Percentiles rank a stretch among this genome's conserved stretches.
These are phyloP conservation scores for Heteromurus nitidus DNA, from an alignment of 2,888 invertebrate species.

Conservation along the genomic window DNA sequence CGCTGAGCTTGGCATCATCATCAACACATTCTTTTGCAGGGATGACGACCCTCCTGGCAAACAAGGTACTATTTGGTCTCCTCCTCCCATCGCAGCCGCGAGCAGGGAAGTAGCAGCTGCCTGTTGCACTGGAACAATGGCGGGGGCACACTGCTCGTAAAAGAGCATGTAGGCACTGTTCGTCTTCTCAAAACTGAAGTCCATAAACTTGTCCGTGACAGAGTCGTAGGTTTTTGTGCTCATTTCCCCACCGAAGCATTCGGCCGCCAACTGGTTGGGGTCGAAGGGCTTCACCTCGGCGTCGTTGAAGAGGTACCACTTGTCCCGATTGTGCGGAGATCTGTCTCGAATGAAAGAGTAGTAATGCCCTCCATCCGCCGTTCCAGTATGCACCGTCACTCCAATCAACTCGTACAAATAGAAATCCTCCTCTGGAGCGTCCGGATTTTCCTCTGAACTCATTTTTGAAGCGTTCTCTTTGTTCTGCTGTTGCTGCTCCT, in stretches of 20 bases:
- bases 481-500: constrained; percentile 55
- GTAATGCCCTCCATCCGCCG: constrained; percentile 93
- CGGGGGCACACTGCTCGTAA: constrained; percentile 86
- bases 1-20: constrained; percentile 24
- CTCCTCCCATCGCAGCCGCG: constrained; percentile 1
- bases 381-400: constrained; percentile 98
- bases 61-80: constrained; percentile 16
- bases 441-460: constrained; percentile 72
- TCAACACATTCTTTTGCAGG: background rate
- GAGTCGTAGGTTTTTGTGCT: constrained; percentile 98
- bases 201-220: constrained; percentile 97
- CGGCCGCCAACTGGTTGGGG: constrained; percentile 93
- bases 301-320: constrained; percentile 95
- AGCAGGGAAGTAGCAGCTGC: background rate
- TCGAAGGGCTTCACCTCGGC: constrained; percentile 96
- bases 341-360: constrained; percentile 89
- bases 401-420: constrained; percentile 87
- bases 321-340: constrained; percentile 83
- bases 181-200: constrained; percentile 97
- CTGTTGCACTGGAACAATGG: constrained; percentile 68
- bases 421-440: constrained; percentile 74
- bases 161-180: constrained; percentile 98
- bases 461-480: constrained; percentile 49
- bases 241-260: constrained; percentile 98
- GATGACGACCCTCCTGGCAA: constrained; percentile 69